A percentile compares a stretch with the other conserved stretches of the same genome.
Evolutionary conservation across 2,888 invertebrate species (phyloP).

Genomic region (Timema cristinae): DNA sequence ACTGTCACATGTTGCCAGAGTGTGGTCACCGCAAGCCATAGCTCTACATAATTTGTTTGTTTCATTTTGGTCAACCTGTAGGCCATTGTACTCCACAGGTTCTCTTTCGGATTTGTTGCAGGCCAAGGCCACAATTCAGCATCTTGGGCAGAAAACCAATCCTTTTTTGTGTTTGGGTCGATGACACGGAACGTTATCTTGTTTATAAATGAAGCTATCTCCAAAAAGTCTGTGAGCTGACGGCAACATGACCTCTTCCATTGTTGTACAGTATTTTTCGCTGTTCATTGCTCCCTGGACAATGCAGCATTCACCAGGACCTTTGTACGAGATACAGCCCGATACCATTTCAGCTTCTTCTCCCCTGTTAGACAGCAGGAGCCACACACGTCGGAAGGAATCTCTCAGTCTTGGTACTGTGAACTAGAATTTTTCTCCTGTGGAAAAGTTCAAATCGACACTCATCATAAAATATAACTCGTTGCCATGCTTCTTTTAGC

Average conservation of each 20-base stretch:
- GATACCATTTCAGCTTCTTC: neutral
- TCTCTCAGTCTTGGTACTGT: neutral
- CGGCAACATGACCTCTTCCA: too few species aligned
- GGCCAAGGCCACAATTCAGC: neutral
- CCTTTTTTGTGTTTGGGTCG: slow-evolving; percentile 5
- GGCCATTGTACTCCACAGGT: slow-evolving; percentile 11
- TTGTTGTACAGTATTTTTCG: neutral
- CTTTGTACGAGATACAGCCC: slow-evolving; percentile 3
- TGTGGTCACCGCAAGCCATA: neutral
- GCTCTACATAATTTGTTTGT: neutral
- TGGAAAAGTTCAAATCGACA: neutral
- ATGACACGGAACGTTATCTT: neutral
- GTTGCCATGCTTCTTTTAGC: neutral
- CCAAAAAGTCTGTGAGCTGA: too few species aligned
- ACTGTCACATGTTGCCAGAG: neutral
- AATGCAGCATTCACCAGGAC: neutral
- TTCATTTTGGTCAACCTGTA: neutral
- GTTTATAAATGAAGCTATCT: neutral
- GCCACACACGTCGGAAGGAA: slow-evolving; percentile 3
- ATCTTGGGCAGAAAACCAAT: neutral
- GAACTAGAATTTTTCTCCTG: neutral
- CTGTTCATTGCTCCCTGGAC: neutral
- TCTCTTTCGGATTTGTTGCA: neutral
- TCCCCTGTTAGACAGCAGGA: neutral
- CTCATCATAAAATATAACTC: neutral